These are phyloP conservation scores for Siniperca scherzeri DNA, from an alignment of 2,797 vertebrate genomes.

Conservation along the genomic window DNA sequence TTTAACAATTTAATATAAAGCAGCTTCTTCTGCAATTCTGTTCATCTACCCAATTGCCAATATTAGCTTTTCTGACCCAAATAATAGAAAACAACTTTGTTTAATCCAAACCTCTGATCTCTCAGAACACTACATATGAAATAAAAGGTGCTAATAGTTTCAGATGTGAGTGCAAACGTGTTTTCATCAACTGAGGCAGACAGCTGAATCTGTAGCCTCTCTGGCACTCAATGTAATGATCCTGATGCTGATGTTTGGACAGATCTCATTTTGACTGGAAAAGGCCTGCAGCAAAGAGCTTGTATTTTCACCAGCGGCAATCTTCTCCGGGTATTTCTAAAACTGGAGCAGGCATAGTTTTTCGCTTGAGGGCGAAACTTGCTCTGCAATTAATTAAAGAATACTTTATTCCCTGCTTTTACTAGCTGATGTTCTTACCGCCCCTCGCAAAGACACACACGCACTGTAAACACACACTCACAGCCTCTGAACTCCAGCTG, in stretches of 20 bases:
- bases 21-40: neutral
- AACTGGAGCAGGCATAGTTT: slow-evolving; percentile 35
- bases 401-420: slow-evolving; percentile 34
- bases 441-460: slow-evolving; percentile 17
- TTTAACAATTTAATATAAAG: slow-evolving; percentile 27
- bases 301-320: slow-evolving; percentile 42
- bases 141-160: neutral
- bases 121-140: neutral
- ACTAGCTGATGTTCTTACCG: slow-evolving; percentile 26
- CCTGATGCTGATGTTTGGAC: slow-evolving; percentile 28
- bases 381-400: slow-evolving; percentile 66
- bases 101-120: neutral
- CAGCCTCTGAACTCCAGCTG: slow-evolving; percentile 25
- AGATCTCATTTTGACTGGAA: slow-evolving; percentile 45
- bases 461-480: slow-evolving; percentile 11
- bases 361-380: slow-evolving; percentile 58
- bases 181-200: neutral
- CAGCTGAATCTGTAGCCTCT: slow-evolving; percentile 3
- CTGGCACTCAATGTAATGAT: slow-evolving; percentile 25
- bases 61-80: slow-evolving; percentile 10
- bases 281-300: slow-evolving; percentile 46
- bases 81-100: neutral
- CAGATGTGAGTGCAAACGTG: neutral
- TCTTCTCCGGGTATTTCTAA: slow-evolving; percentile 29
- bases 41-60: neutral